A percentile compares a stretch with the other conserved stretches of the same genome.
Evolutionary conservation across 2,888 invertebrate species (phyloP).

Genomic region (Nyleta sp.): DNA sequence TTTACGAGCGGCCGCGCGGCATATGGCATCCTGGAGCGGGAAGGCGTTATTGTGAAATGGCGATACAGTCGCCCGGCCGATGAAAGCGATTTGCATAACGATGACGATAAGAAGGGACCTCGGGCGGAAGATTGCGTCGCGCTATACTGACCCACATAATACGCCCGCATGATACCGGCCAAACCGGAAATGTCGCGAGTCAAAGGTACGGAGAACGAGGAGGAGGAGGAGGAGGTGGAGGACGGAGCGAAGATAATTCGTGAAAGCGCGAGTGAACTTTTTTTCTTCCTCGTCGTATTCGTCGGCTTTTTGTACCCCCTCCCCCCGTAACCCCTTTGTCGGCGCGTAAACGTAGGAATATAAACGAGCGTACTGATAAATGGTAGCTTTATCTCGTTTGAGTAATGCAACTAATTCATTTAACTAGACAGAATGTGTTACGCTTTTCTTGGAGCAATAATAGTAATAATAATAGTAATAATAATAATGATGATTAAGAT

Average conservation of each 20-base stretch:
- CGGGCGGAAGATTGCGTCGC: constrained; percentile 54
- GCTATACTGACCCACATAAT: constrained; percentile 61
- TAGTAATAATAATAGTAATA: too few relatives aligned
- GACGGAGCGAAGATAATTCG: constrained; percentile 53
- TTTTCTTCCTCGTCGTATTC: constrained; percentile 22
- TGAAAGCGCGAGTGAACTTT: constrained; percentile 66
- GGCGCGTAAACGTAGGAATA: constrained; percentile 8
- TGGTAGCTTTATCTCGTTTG: constrained; percentile 6
- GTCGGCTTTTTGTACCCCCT: constrained; percentile 6
- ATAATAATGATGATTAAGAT: too few relatives aligned
- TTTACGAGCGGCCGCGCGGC: too few relatives aligned
- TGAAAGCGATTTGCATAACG: constrained; percentile 65
- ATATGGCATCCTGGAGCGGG: constrained; percentile 37
- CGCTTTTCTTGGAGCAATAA: too few relatives aligned
- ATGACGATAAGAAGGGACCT: constrained; percentile 56
- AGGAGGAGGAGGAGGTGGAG: constrained; percentile 1
- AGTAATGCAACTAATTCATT: constrained; percentile 22
- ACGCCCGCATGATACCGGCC: constrained; percentile 62
- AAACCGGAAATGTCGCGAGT: constrained; percentile 55
- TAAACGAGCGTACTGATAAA: constrained; percentile 26
- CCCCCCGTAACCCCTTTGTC: background rate
- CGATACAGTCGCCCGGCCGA: constrained; percentile 28
- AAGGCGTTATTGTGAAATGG: constrained; percentile 26
- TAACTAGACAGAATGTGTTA: too few relatives aligned
- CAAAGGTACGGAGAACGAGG: constrained; percentile 36